Percentiles rank a stretch among this genome's conserved stretches.
These are phyloP conservation scores for Heliconius hortense DNA, from an alignment of 2,888 invertebrate species.

Conservation along the genomic window DNA sequence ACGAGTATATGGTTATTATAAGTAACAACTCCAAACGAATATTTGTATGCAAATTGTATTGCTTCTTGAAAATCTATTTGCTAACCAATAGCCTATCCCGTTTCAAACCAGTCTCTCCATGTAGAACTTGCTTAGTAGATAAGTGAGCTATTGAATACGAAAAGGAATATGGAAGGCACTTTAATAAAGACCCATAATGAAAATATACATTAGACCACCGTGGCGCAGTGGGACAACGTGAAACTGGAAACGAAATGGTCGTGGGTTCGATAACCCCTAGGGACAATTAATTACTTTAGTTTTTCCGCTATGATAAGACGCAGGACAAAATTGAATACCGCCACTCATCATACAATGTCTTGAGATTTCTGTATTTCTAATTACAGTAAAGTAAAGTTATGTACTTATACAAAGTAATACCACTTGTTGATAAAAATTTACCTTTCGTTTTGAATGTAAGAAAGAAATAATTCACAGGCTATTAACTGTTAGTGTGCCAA, in stretches of 20 bases:
- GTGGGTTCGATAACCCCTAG: background rate
- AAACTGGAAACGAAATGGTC: too few relatives aligned
- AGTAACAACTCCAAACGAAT: background rate
- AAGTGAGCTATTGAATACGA: conserved; percentile 1
- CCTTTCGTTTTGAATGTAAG: background rate
- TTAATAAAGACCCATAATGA: background rate
- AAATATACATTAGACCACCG: too few relatives aligned
- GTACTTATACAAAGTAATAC: background rate
- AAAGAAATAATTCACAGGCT: background rate
- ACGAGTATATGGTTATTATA: background rate
- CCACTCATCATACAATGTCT: background rate
- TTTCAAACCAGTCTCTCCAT: conserved; percentile 26
- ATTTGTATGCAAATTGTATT: conserved; percentile 11
- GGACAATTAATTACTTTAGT: background rate
- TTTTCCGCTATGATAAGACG: background rate
- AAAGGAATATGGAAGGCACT: background rate
- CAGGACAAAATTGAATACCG: background rate
- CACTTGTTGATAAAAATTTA: background rate
- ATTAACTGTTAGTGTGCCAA: conserved; percentile 10
- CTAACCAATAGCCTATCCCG: conserved; percentile 4
- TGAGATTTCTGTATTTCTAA: background rate
- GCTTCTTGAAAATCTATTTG: conserved; percentile 10
- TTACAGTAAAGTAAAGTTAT: background rate
- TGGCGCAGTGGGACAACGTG: too few relatives aligned
- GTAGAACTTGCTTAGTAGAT: conserved; percentile 15